These are phyloP conservation scores for Zosterops pallidus DNA, from an alignment of 2,113 vertebrate species.

Conservation along the genomic window DNA sequence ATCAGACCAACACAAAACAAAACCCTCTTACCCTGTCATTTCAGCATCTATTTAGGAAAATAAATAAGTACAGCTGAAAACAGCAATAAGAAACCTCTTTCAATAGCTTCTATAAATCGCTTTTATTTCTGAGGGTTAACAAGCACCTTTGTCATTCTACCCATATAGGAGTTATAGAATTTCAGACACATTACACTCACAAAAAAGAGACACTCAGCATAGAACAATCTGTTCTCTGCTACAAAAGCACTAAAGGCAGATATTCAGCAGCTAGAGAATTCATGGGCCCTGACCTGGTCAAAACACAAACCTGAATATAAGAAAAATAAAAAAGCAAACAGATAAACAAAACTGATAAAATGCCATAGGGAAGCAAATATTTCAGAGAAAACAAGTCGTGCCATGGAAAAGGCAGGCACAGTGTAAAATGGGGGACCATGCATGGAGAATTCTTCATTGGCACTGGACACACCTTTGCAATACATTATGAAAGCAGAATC, in stretches of 20 bases:
- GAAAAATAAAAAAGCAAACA: background rate
- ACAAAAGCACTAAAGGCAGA: background rate
- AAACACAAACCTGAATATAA: background rate
- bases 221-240: background rate
- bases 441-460: background rate
- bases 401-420: background rate
- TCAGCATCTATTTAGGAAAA: background rate
- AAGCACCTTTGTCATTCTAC: background rate
- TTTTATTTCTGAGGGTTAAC: background rate
- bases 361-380: background rate
- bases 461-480: background rate
- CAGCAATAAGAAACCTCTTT: background rate
- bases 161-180: background rate
- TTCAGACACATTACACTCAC: background rate
- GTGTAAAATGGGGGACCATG: fast-evolving
- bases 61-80: background rate
- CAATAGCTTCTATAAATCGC: background rate
- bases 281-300: background rate
- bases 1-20: background rate
- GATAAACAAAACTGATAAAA: background rate
- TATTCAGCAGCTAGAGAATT: background rate
- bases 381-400: background rate
- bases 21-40: background rate
- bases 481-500: background rate
- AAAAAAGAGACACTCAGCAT: background rate